A percentile compares a stretch with the other conserved stretches of the same genome.
These are phyloP conservation scores for Myopa tessellatipennis DNA, from an alignment of 2,888 invertebrate species.

Conservation along the genomic window DNA sequence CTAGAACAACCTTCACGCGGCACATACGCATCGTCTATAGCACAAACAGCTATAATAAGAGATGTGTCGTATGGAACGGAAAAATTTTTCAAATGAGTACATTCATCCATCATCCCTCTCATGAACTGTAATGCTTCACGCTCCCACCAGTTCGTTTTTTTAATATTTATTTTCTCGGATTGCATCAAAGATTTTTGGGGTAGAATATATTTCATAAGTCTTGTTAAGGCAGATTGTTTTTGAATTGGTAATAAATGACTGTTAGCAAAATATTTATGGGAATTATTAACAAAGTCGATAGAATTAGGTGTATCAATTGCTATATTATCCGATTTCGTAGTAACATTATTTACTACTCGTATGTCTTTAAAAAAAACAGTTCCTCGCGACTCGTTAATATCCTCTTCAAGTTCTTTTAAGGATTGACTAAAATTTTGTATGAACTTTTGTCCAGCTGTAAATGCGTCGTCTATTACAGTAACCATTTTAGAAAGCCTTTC, in stretches of 20 bases:
- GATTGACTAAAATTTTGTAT: conserved; percentile 74
- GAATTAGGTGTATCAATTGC: conserved; percentile 43
- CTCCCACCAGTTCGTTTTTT: conserved; percentile 77
- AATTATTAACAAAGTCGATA: conserved; percentile 49
- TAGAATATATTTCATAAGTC: conserved; percentile 64
- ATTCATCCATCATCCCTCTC: conserved; percentile 98
- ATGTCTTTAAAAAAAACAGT: not conserved
- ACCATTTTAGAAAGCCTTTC: conserved; percentile 90
- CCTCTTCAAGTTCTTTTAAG: conserved; percentile 67
- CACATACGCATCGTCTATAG: conserved; percentile 90
- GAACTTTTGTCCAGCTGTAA: conserved; percentile 80
- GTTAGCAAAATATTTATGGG: not conserved
- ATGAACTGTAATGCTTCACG: conserved; percentile 91
- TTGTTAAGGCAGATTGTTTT: conserved; percentile 58
- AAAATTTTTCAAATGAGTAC: conserved; percentile 95
- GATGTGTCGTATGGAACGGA: conserved; percentile 88
- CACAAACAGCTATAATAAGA: conserved; percentile 90
- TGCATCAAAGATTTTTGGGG: conserved; percentile 52
- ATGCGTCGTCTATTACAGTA: conserved; percentile 80
- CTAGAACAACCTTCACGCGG: conserved; percentile 86
- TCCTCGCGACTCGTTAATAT: conserved; percentile 55
- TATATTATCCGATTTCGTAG: not conserved
- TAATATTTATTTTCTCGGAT: conserved; percentile 69
- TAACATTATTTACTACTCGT: not conserved
- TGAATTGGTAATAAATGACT: conserved; percentile 1